Percentiles rank a stretch among this genome's conserved stretches.
These are phyloP conservation scores for Pseudeuparius sepicola DNA, from an alignment of 2,888 invertebrate species.

Conservation along the genomic window DNA sequence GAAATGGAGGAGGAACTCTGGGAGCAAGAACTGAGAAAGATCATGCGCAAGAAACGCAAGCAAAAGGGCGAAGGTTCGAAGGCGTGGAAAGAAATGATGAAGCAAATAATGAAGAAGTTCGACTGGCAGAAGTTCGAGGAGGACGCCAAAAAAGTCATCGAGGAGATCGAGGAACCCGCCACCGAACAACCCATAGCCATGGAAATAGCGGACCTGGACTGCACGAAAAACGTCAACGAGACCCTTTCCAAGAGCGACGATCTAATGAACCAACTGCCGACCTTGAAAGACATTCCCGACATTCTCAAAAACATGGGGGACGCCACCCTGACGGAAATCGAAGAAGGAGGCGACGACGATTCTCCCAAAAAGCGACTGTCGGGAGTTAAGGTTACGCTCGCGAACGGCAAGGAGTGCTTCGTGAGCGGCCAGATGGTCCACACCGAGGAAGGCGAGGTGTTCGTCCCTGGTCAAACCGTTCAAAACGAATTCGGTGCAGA, in stretches of 20 bases:
- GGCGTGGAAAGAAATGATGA: conserved; percentile 51
- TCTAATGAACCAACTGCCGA: conserved; percentile 50
- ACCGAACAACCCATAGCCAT: conserved; percentile 38
- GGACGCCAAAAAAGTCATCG: conserved; percentile 44
- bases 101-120: conserved; percentile 53
- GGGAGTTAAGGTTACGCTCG: conserved; percentile 41
- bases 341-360: conserved; percentile 20
- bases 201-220: conserved; percentile 46
- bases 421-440: conserved; percentile 62
- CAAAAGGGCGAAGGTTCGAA: conserved; percentile 36
- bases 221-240: conserved; percentile 50
- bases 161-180: conserved; percentile 33
- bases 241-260: conserved; percentile 43
- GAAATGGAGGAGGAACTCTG: conserved; percentile 59
- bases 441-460: conserved; percentile 58
- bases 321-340: conserved; percentile 46
- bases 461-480: conserved; percentile 67
- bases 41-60: conserved; percentile 34
- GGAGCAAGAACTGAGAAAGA: conserved; percentile 39
- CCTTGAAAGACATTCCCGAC: conserved; percentile 52
- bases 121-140: conserved; percentile 56
- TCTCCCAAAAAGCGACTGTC: conserved; percentile 26
- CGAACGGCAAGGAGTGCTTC: conserved; percentile 59
- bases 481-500: conserved; percentile 55
- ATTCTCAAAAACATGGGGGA: conserved; percentile 51